A percentile compares a stretch with the other conserved stretches of the same genome.
These are phyloP conservation scores for Struthidea cinerea DNA, from an alignment of 2,113 vertebrate genomes.

Conservation along the genomic window DNA sequence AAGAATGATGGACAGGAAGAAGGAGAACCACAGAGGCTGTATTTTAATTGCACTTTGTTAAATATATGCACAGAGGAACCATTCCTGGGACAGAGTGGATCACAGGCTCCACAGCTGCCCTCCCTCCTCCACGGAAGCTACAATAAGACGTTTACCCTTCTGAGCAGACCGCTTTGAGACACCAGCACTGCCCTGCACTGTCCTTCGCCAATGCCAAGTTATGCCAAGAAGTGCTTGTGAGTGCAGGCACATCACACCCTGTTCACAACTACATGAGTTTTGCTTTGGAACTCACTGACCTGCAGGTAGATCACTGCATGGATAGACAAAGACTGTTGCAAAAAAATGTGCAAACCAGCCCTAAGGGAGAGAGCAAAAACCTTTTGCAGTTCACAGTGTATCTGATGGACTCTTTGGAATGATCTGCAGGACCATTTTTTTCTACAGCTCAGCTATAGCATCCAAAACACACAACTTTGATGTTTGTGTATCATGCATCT, in stretches of 20 bases:
- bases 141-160: background rate
- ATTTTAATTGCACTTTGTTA: background rate
- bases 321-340: background rate
- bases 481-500: background rate
- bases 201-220: background rate
- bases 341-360: background rate
- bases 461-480: background rate
- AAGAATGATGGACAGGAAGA: background rate
- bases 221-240: background rate
- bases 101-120: background rate
- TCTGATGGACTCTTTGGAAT: background rate
- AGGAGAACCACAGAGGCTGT: background rate
- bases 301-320: background rate
- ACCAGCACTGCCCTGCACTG: fast-evolving
- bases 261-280: background rate
- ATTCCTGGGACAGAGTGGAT: background rate
- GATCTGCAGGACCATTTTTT: background rate
- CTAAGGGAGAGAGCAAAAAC: background rate
- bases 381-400: background rate
- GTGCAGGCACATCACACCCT: background rate
- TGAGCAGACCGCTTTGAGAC: background rate
- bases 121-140: background rate
- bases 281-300: background rate
- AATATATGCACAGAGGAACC: background rate
- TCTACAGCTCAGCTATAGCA: background rate